A percentile compares a stretch with the other conserved stretches of the same genome.
Evolutionary conservation across 2,888 invertebrate genomes (phyloP).

Genomic region (Euproctis similis): DNA sequence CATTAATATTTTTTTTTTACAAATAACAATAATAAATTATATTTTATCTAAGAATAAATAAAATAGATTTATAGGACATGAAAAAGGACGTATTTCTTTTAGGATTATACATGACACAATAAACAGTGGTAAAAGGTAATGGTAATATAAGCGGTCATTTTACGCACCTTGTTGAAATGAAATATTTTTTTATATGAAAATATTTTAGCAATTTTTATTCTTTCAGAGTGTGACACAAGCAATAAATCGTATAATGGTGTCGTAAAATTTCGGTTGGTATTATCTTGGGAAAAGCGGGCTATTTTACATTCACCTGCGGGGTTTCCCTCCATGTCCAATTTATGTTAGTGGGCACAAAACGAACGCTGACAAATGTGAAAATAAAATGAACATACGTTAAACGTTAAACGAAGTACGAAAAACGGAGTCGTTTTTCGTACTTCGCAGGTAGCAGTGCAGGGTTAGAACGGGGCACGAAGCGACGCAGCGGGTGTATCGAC

Average conservation of each 20-base stretch:
- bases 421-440: constrained; percentile 58
- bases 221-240: constrained; percentile 64
- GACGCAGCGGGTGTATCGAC: constrained; percentile 10
- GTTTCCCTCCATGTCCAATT: constrained; percentile 74
- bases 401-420: constrained; percentile 66
- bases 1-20: no score
- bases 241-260: constrained; percentile 73
- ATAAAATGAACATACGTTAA: constrained; percentile 75
- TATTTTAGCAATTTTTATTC: constrained; percentile 55
- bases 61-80: no score
- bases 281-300: constrained; percentile 73
- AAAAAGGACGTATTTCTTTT: no score
- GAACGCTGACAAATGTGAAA: constrained; percentile 76
- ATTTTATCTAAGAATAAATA: no score
- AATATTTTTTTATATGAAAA: constrained; percentile 41
- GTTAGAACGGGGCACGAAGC: constrained; percentile 18
- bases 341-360: constrained; percentile 76
- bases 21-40: no score
- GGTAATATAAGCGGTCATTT: constrained; percentile 3
- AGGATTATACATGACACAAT: no score
- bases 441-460: constrained; percentile 32
- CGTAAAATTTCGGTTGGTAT: constrained; percentile 72
- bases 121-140: no score
- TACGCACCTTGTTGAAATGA: constrained; percentile 8
- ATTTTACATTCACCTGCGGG: constrained; percentile 75